Evolutionary conservation across 2,797 vertebrate species (phyloP).

Genomic region (Microhierax caerulescens): DNA sequence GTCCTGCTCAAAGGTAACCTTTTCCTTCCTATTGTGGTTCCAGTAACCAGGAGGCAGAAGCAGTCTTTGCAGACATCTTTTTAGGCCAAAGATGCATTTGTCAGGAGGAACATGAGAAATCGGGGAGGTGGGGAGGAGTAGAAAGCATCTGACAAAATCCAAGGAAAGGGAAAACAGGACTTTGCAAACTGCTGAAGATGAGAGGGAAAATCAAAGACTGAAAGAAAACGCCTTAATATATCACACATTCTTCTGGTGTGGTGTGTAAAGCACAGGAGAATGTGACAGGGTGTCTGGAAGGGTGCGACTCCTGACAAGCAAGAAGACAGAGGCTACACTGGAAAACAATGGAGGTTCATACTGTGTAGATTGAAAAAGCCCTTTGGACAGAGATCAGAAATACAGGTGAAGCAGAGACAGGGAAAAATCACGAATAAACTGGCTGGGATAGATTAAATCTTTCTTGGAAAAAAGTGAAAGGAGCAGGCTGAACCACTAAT

Average conservation of each 20-base stretch:
- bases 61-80: not conserved
- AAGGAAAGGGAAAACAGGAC: not conserved
- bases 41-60: not conserved
- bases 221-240: not conserved
- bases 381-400: not conserved
- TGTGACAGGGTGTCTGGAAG: not conserved
- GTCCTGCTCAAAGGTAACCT: not conserved
- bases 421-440: not conserved
- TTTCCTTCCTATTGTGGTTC: not conserved
- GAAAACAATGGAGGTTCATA: not conserved
- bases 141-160: not conserved
- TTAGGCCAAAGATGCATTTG: not conserved
- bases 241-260: not conserved
- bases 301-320: not conserved
- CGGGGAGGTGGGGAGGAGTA: not conserved
- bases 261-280: not conserved
- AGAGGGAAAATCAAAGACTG: not conserved
- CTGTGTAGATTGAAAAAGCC: not conserved
- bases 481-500: not conserved
- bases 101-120: not conserved
- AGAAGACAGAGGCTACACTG: not conserved
- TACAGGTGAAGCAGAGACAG: not conserved
- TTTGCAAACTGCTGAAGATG: not conserved
- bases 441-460: not conserved
- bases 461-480: not conserved